Evolutionary conservation across 2,888 invertebrate species (phyloP).

Genomic region (Leuctra nigra): DNA sequence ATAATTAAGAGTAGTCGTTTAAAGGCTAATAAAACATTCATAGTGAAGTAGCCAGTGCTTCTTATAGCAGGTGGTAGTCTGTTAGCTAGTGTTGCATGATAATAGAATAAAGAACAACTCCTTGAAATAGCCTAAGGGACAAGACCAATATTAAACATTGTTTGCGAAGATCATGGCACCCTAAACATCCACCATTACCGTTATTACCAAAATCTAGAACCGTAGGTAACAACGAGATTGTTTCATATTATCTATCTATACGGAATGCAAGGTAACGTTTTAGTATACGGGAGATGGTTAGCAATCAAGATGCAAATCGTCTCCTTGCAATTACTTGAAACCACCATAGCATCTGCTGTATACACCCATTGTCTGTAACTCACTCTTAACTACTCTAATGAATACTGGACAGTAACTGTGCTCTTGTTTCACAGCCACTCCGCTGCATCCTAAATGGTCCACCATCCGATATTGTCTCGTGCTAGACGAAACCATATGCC

Average conservation of each 20-base stretch:
- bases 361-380: constrained; percentile 24
- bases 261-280: constrained; percentile 10
- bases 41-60: background rate
- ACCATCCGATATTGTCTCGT: too few relatives aligned
- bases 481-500: too few relatives aligned
- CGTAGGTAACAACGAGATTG: constrained; percentile 16
- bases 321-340: constrained; percentile 22
- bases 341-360: constrained; percentile 19
- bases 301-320: constrained; percentile 25
- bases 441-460: too few relatives aligned
- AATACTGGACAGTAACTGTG: constrained; percentile 21
- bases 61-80: background rate
- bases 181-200: constrained; percentile 14
- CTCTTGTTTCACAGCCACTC: too few relatives aligned
- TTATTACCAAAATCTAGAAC: constrained; percentile 17
- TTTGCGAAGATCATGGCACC: background rate
- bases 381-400: constrained; percentile 25
- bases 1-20: background rate
- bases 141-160: constrained; percentile 15
- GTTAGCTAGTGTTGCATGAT: constrained; percentile 1
- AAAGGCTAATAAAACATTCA: constrained; percentile 1
- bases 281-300: constrained; percentile 15
- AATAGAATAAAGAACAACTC: constrained; percentile 9
- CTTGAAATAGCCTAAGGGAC: too few relatives aligned
- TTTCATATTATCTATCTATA: background rate